Evolutionary conservation across 1,140 invertebrate genomes (phyloP), one percentile per base, ranked within the genome.

Genomic region (Lycorma delicatula): DNA sequence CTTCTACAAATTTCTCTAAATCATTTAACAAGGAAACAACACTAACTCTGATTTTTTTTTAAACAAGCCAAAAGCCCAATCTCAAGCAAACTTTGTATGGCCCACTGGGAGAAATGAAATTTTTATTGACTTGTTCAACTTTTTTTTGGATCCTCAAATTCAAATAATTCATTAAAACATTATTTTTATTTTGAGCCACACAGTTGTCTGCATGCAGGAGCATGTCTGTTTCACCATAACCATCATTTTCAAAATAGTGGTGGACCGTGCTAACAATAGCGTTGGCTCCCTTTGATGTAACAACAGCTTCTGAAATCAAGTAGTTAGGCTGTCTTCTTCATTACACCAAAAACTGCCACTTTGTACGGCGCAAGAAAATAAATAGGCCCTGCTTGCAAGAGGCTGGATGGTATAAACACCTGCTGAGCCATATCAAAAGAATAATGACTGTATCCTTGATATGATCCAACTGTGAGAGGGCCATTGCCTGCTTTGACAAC

Each of bases 311-410:
- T 11, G 58, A 54, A 23, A 53, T 56, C 18, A 60, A 11, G 28
- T 36, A 60, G 26, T 60, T 60, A 56, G 16, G 12, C n/a, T 22
- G 61, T 56, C n/a, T 60, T 54, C 13, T 48, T 46, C 58, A 60
- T 62, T 3, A 60, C 53, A 1, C 58, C 58, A 56, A 62, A 62
- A 5, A 58, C 22, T n/a, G 29, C 52, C 3, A 62, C 44, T 51
- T 60, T 62, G 26, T 28, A 62, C 1, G 61, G 58, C 2, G 22
- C 20, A 13, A 62, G 27, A 38, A 62, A 62, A 29, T 62, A 60
- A 13, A 58, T 50, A 3, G 61, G 58, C 3, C 58, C 61, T 22
- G 61, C 50, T 44, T 62, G 61, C 7, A 56, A 23, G 12, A 53
- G 58, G 18, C 57, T 36, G 12, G n/a, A 25, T 12, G 58, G 59